Base-by-base conservation (phyloP, 2,888 invertebrate species). In the Octonoba sinensis region DNA sequence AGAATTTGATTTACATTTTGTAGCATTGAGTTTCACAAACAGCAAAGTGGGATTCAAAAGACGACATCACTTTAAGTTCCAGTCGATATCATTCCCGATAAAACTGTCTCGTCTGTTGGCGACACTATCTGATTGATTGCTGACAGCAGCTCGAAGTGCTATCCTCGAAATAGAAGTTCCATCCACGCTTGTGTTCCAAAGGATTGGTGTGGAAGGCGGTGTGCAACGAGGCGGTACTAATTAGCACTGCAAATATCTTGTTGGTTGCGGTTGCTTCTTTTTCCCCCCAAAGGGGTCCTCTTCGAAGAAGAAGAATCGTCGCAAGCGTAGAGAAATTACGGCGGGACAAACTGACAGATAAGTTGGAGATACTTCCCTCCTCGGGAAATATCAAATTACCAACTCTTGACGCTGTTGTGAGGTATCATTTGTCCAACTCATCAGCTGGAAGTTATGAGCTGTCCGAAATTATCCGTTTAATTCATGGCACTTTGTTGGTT, bases 161-260 rank as follows among this genome's bases (percentile, higher is more conserved):
- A n/a, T 47, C 56, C 71, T 60, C 20, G 72, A 72, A 78, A 78
- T 78, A 78, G 77, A 62, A 24, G 13, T 22, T 20, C 36, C 46
- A 8, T 24, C 36, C 36, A 36, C 36, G 36, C 36, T 36, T 57
- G 22, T 18, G 13, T 22, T 57, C 27, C 15, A 15, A 60, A 36
- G 62, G 62, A 62, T 36, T 62, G 62, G 44, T 20, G 62, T 36
- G 46, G 62, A 62, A 62, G 62, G 44, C 46, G 11, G 62, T 72
- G 70, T 72, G 78, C 78, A 78, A 78, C 78, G 78, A 78, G 78
- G 62, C 78, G 72, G 51, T 57, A 66, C 78, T 78, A 78, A 78
- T 78, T 78, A 78, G 78, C 72, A 51, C 65, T 59, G 75, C 75
- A 67, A 75, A 75, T 59, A 57, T 75, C 75, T 75, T 75, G 75